These are phyloP conservation scores for Dinoponera quadriceps DNA, from an alignment of 1,140 invertebrate genomes.

Conservation along the genomic window DNA sequence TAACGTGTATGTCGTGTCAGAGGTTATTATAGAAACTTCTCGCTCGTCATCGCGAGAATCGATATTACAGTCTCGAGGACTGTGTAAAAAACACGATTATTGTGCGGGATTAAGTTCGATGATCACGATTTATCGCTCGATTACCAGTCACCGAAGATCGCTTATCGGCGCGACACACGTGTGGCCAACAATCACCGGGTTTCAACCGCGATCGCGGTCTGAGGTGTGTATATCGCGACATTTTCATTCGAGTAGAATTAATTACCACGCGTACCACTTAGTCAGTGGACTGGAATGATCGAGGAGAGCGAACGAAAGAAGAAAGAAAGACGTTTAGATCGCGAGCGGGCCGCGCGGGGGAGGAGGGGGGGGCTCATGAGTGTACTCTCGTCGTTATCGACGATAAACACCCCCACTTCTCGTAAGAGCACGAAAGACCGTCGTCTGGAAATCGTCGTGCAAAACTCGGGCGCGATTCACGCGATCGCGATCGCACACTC, in stretches of 20 bases:
- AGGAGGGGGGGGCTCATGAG: not conserved
- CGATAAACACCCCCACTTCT: not conserved
- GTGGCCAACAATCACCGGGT: not conserved
- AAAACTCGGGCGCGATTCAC: not conserved
- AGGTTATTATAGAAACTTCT: not conserved
- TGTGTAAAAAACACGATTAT: not conserved
- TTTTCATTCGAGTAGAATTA: conserved; percentile 37
- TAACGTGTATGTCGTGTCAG: too few relatives aligned
- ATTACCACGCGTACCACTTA: conserved; percentile 30
- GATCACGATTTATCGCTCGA: conserved; percentile 22
- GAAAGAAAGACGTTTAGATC: not conserved
- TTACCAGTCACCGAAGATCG: conserved; percentile 12
- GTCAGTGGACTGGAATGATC: conserved; percentile 23
- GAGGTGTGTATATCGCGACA: not conserved
- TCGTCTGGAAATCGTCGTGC: not conserved
- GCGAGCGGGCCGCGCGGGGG: too few relatives aligned
- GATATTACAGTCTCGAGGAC: not conserved
- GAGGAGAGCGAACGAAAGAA: not conserved
- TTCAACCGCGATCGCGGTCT: conserved; percentile 7
- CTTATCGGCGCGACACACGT: conserved; percentile 28
- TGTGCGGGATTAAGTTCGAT: conserved; percentile 23
- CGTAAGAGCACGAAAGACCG: not conserved
- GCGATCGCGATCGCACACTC: not conserved
- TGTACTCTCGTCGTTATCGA: not conserved
- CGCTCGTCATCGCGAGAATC: not conserved